phyloP scores from a whole-genome alignment of 2,113 vertebrate genomes.

The Cyprinodon variegatus region DNA sequence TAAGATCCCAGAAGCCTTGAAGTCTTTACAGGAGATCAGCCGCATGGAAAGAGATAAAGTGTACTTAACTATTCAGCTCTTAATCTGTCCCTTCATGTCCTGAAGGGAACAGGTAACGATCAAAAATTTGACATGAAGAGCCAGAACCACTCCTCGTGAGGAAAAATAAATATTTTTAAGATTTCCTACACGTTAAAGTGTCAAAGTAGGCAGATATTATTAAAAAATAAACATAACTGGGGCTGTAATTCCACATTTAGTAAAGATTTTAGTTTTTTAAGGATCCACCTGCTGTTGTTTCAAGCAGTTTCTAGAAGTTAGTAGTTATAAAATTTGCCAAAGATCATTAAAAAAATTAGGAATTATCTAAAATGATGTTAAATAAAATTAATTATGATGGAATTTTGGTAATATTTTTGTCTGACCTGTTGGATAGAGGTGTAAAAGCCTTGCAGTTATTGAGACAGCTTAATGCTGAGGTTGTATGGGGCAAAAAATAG shows the following conservation, averaged over 20 bases:
- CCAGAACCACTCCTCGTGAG: neutral
- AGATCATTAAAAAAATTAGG: no score
- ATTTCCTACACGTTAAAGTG: neutral
- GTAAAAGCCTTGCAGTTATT: neutral
- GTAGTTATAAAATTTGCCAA: no score
- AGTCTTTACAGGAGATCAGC: constrained; percentile 29
- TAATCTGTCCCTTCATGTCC: constrained; percentile 32
- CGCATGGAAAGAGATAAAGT: constrained; percentile 39
- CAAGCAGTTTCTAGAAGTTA: no score
- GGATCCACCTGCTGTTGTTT: no score
- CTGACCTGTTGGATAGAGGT: neutral
- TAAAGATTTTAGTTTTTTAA: no score
- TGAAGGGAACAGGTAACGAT: neutral
- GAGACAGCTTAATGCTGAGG: neutral
- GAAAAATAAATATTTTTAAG: neutral
- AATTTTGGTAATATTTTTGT: neutral
- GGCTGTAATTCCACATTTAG: neutral
- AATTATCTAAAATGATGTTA: neutral
- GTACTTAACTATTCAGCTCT: constrained; percentile 33
- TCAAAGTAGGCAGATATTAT: neutral
- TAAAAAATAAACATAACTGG: no score
- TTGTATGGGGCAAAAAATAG: neutral
- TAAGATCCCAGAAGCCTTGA: constrained; percentile 5
- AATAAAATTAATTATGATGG: neutral
- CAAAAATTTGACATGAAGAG: neutral